phyloP scores from a whole-genome alignment of 1,140 invertebrate genomes.

The Cyclina sinensis region DNA sequence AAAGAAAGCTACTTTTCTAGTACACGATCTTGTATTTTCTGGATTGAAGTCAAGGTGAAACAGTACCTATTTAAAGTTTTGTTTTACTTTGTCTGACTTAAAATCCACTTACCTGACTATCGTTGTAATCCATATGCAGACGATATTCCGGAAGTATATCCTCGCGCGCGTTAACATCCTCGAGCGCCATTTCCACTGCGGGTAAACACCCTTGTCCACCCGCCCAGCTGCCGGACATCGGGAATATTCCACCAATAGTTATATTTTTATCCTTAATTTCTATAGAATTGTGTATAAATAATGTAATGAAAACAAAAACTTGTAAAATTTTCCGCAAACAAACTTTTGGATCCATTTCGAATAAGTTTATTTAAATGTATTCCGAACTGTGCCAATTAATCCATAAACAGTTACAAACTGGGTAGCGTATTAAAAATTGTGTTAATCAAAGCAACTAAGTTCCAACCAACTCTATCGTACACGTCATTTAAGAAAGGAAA shows the following conservation, averaged over 20 bases:
- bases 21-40: no score
- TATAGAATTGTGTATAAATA: not conserved
- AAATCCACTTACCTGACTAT: slow-evolving; percentile 98
- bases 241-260: slow-evolving; percentile 99
- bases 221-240: slow-evolving; percentile 97
- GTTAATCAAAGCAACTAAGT: not conserved
- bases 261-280: slow-evolving; percentile 87
- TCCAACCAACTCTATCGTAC: not conserved
- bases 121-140: slow-evolving; percentile 97
- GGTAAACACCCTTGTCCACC: slow-evolving; percentile 87
- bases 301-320: not conserved
- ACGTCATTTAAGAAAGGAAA: not conserved
- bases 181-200: slow-evolving; percentile 97
- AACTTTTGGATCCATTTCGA: not conserved
- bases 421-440: no score
- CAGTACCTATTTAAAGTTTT: no score
- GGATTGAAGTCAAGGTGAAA: no score
- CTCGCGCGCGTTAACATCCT: slow-evolving; percentile 96
- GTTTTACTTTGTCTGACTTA: no score
- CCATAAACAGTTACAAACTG: not conserved
- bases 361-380: not conserved
- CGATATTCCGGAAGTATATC: slow-evolving; percentile 97
- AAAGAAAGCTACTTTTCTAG: no score
- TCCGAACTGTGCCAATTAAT: not conserved
- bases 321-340: not conserved